phyloP scores from a whole-genome alignment of 2,113 vertebrate genomes.

The Strix uralensis region DNA sequence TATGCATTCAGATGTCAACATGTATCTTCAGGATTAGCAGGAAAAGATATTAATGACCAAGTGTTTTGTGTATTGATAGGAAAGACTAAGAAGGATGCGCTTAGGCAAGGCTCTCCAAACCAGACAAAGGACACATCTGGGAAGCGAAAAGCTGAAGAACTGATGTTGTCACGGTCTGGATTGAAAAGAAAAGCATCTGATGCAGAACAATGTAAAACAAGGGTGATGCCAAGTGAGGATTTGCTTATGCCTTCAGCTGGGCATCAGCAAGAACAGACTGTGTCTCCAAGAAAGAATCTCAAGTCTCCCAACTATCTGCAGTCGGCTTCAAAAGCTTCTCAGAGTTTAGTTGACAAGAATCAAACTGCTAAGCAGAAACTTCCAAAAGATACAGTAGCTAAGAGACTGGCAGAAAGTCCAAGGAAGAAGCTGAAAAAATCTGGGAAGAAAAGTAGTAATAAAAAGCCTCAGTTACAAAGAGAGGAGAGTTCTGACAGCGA shows the following conservation, averaged over 20 bases:
- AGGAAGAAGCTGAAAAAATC: background rate
- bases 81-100: background rate
- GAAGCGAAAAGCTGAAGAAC: background rate
- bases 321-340: background rate
- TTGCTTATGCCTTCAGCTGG: background rate
- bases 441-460: background rate
- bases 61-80: conserved; percentile 29
- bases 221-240: background rate
- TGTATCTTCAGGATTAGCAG: background rate
- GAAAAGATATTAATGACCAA: background rate
- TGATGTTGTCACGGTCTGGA: background rate
- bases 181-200: background rate
- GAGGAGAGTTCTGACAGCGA: background rate
- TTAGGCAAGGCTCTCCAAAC: background rate
- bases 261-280: background rate
- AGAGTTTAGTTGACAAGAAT: background rate
- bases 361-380: background rate
- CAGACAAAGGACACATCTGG: background rate
- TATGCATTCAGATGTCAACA: background rate
- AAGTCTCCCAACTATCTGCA: background rate
- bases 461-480: background rate
- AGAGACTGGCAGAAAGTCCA: background rate
- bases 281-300: background rate
- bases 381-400: background rate
- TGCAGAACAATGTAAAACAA: background rate